Conservation (phyloP, 2,797 vertebrate species). For the Xenopus petersii region DNA sequence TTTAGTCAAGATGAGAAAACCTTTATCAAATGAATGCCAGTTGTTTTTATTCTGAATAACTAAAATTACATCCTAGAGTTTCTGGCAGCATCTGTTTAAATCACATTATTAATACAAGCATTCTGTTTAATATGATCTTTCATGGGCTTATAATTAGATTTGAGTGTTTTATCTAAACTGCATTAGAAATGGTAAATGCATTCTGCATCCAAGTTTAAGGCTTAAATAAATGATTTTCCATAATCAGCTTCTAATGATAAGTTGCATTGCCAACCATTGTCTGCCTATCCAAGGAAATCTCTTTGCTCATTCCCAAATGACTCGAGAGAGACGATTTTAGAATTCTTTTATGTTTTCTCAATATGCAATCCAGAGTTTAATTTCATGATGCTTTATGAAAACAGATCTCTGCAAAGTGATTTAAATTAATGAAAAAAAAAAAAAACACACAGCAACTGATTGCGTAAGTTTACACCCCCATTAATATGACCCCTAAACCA, state of each 20-base stretch:
- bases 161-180: conserved; percentile 12
- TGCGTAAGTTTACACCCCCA: too few relatives aligned
- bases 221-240: conserved; percentile 7
- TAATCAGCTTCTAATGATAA: conserved; percentile 11
- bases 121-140: not conserved
- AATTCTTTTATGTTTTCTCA: conserved; percentile 17
- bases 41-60: not conserved
- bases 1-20: too few relatives aligned
- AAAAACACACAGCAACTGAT: too few relatives aligned
- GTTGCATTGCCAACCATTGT: conserved; percentile 32
- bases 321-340: not conserved
- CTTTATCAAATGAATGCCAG: too few relatives aligned
- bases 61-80: not conserved
- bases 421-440: too few relatives aligned
- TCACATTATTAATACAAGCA: not conserved
- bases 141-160: conserved; percentile 4
- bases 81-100: not conserved
- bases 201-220: conserved; percentile 17
- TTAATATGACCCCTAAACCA: too few relatives aligned
- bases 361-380: conserved; percentile 28
- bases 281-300: conserved; percentile 12
- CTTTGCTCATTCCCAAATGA: conserved; percentile 8
- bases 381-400: conserved; percentile 1
- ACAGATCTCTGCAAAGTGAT: too few relatives aligned
- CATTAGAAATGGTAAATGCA: conserved; percentile 15